Base-by-base conservation (phyloP, 2,888 invertebrate genomes). In the Leptinotarsa haldemani region DNA sequence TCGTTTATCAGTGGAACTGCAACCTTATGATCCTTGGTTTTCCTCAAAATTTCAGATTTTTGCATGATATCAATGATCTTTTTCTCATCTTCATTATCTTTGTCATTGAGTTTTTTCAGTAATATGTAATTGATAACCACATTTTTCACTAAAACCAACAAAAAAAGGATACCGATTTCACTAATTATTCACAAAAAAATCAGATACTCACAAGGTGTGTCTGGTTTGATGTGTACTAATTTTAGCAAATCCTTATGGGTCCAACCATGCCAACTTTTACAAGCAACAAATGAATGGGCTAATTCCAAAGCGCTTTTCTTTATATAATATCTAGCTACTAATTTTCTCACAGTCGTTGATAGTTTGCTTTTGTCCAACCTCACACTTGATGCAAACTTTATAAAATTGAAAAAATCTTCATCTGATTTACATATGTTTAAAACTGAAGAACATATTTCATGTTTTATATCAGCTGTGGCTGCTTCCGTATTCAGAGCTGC, bases 181-280 rank as follows among this genome's bases (percentile, higher is more conserved):
- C 9, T 15, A 63, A 16, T 48, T 1, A 70, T 22, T 13, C 7
- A 25, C 47, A 58, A 30, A 20, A 70, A 67, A 30, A 66, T 40
- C 67, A 64, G 63, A 69, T 9, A 89, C 88, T 86, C 84, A 86
- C 91, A 88, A 78, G 86, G 83, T 73, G 86, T 85, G n/a, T 87
- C 85, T 63, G 89, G 79, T 84, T 91, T 91, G 4, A 90, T 82
- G 84, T 93, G 93, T 46, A 89, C 91, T 81, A 93, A 89, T 80
- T 90, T 90, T 1, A 93, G 87, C n/a, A 95, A 88, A 80, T 93
- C 94, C 81, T 91, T 92, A 84, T 95, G 95, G 0, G 90, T 90
- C 89, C 94, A 93, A 4, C 93, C 92, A 80, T 92, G 90, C 77
- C 91, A 89, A 12, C 91, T 90, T 68, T 90, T 90, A 70, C 90